Conservation (phyloP, 2,113 vertebrate species). For the Passer montanus region DNA sequence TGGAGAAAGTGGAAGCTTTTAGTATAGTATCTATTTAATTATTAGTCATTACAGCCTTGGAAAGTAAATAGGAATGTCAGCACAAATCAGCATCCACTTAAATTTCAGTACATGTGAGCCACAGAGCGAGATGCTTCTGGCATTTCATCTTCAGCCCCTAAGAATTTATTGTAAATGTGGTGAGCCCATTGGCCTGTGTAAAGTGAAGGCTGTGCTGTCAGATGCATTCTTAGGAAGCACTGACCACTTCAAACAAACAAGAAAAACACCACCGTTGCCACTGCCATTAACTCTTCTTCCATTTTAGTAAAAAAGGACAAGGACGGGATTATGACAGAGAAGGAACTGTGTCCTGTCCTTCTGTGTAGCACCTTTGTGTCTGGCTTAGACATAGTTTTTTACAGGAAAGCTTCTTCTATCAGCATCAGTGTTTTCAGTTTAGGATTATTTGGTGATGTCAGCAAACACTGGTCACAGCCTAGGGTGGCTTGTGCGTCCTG, state of each 20-base stretch:
- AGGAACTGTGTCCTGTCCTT: background rate
- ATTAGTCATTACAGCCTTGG: background rate
- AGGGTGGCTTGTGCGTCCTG: fast-evolving
- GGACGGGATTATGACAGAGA: background rate
- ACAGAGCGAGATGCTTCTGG: background rate
- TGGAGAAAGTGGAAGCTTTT: background rate
- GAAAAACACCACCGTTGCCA: background rate
- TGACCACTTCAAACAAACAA: background rate
- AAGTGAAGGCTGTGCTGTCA: background rate
- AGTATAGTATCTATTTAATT: background rate
- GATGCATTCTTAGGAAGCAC: background rate
- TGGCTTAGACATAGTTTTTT: background rate
- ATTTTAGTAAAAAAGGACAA: background rate
- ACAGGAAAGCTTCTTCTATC: background rate
- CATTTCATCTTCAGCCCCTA: background rate
- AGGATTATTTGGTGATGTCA: background rate
- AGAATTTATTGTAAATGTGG: background rate
- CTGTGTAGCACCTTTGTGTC: background rate
- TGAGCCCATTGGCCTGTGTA: background rate
- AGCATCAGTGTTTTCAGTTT: background rate
- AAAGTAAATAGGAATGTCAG: conserved; percentile 20
- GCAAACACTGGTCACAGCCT: background rate
- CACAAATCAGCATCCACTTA: conserved; percentile 3
- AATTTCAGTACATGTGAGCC: background rate
- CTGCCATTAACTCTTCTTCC: background rate